A percentile compares a stretch with the other conserved stretches of the same genome.
Conservation (phyloP, 2,113 vertebrate genomes). For the Cyphomyrus discorhynchus region DNA sequence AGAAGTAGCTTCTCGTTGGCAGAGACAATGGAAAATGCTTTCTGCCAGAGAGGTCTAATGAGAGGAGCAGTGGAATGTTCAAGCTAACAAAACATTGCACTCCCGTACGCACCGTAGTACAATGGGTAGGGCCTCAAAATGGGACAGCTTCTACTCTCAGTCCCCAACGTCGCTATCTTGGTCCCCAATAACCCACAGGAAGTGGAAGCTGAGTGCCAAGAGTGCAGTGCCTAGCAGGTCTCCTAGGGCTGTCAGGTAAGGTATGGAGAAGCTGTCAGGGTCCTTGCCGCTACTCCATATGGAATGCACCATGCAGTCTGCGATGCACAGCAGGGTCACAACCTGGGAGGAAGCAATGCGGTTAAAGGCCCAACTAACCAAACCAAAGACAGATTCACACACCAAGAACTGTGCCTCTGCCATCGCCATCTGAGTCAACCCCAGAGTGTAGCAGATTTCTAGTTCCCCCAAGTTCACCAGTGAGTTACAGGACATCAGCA, state of each 20-base stretch:
- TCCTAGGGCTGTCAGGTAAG: slow-evolving; percentile 88
- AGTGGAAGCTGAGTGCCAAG: slow-evolving; percentile 86
- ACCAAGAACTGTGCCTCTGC: not conserved
- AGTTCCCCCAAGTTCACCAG: not conserved
- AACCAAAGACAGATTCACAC: not conserved
- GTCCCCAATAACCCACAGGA: slow-evolving; percentile 92
- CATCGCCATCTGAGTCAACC: not conserved
- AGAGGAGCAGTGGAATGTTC: not conserved
- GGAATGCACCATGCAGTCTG: slow-evolving; percentile 95
- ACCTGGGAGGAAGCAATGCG: slow-evolving; percentile 59
- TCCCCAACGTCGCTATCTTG: slow-evolving; percentile 93
- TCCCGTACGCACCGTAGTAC: not conserved
- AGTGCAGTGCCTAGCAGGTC: slow-evolving; percentile 91
- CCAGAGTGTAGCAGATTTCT: not conserved
- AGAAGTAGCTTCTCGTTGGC: not conserved
- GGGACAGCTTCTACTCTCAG: slow-evolving; percentile 43
- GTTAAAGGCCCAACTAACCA: not conserved
- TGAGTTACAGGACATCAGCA: not conserved
- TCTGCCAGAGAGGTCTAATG: not conserved
- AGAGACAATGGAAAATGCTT: not conserved
- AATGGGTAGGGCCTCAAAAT: too few relatives aligned
- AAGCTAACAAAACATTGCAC: not conserved
- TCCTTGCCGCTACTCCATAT: slow-evolving; percentile 96
- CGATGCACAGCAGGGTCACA: slow-evolving; percentile 77
- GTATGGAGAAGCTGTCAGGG: slow-evolving; percentile 93